phyloP scores from a whole-genome alignment of 2,113 vertebrate genomes.

The Toxotes chatareus region DNA sequence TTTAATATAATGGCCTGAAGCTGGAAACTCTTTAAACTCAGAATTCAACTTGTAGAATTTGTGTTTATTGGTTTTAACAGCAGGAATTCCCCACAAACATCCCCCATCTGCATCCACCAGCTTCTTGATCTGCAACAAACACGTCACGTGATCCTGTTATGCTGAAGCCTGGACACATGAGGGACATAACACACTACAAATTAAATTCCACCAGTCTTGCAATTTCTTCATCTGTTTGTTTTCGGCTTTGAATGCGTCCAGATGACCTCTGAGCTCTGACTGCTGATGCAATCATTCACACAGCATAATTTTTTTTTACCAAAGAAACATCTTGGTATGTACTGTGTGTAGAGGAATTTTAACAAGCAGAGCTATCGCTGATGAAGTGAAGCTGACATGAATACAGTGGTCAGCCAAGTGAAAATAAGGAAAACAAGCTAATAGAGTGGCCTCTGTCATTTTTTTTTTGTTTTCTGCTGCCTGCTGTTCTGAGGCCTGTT shows the following conservation, averaged over 20 bases:
- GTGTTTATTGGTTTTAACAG: conserved; percentile 1
- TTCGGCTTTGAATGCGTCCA: neutral
- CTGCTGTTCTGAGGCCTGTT: neutral
- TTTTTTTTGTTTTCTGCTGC: neutral
- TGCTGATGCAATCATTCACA: neutral
- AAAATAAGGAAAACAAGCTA: conserved; percentile 45
- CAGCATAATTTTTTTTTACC: neutral
- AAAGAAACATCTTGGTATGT: neutral
- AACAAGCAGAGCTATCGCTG: conserved; percentile 52
- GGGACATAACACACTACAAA: neutral
- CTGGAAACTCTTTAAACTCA: too few relatives aligned
- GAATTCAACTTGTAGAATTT: neutral
- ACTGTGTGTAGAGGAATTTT: conserved; percentile 59
- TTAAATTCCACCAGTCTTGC: neutral
- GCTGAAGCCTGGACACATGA: neutral
- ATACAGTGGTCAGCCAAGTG: conserved; percentile 31
- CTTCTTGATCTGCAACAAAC: neutral
- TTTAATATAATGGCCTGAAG: too few relatives aligned
- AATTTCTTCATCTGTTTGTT: neutral
- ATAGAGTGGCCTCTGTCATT: neutral
- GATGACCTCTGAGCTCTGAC: neutral
- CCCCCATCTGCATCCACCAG: neutral
- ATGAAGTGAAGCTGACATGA: conserved; percentile 64
- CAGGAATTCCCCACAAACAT: neutral
- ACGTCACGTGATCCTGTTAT: neutral